phyloP scores from a whole-genome alignment of 2,797 vertebrate species.

The Graptemys geographica region DNA sequence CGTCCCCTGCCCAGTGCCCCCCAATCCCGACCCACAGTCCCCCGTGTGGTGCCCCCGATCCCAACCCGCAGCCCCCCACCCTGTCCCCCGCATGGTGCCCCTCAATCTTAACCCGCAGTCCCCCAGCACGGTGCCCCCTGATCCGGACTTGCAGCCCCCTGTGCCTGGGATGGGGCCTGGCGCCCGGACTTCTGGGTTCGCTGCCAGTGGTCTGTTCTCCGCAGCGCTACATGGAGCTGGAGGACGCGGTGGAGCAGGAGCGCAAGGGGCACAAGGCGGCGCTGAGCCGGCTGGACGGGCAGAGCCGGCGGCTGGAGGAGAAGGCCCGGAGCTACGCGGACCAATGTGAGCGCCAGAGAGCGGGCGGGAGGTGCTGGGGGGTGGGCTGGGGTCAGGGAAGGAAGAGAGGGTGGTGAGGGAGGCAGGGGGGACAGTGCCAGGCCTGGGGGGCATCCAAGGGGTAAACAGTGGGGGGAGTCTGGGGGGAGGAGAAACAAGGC shows the following conservation, averaged over 20 bases:
- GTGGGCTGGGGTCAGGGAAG: background rate
- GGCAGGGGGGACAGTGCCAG: background rate
- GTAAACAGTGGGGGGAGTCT: background rate
- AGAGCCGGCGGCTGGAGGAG: constrained; percentile 33
- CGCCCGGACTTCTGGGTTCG: background rate
- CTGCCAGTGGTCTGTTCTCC: background rate
- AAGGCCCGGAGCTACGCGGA: constrained; percentile 57
- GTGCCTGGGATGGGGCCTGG: background rate
- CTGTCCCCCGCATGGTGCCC: fast-evolving
- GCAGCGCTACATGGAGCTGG: constrained; percentile 13
- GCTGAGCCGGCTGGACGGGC: background rate
- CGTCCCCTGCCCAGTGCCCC: background rate
- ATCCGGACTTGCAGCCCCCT: background rate
- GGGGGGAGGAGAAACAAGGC: background rate
- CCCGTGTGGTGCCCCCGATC: fast-evolving
- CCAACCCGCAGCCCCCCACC: background rate
- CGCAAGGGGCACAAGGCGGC: background rate
- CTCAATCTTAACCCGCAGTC: too few species aligned
- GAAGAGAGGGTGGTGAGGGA: background rate
- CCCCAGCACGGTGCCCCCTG: too few species aligned
- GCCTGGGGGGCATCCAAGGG: background rate
- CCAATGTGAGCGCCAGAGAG: background rate
- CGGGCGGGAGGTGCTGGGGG: too few species aligned
- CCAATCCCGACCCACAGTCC: background rate
- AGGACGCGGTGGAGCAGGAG: background rate